Evolutionary conservation across 2,797 vertebrate species (phyloP).

Genomic region (Balearica regulorum): DNA sequence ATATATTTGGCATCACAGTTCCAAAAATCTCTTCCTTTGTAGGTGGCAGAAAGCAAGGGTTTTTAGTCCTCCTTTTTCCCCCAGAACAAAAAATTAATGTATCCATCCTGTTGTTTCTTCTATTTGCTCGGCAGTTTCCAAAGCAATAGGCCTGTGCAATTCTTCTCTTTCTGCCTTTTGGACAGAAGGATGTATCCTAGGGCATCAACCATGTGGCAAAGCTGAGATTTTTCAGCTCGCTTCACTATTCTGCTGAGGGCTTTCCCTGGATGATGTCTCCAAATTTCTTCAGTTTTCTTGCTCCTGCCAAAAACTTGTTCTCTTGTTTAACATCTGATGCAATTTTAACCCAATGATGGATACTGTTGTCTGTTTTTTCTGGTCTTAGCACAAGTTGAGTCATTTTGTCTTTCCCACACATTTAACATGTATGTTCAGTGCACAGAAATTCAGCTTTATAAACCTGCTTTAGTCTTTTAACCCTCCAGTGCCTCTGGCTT

Average conservation of each 20-base stretch:
- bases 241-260: background rate
- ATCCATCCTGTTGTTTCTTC: background rate
- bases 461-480: background rate
- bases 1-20: background rate
- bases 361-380: background rate
- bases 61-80: background rate
- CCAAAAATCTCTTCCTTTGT: background rate
- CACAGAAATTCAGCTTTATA: background rate
- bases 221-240: background rate
- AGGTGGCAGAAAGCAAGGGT: background rate
- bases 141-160: background rate
- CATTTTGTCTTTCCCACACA: background rate
- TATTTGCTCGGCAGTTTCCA: conserved; percentile 1
- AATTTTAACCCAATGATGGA: background rate
- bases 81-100: background rate
- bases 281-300: background rate
- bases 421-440: background rate
- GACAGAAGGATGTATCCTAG: background rate
- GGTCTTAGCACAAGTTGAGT: background rate
- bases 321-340: background rate
- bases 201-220: background rate
- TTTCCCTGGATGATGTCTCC: background rate
- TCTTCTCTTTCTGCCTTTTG: background rate
- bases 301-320: background rate
- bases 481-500: background rate